A percentile compares a stretch with the other conserved stretches of the same genome.
These are phyloP conservation scores for Machaerirhynchus nigripectus DNA, from an alignment of 2,113 vertebrate genomes.

Conservation along the genomic window DNA sequence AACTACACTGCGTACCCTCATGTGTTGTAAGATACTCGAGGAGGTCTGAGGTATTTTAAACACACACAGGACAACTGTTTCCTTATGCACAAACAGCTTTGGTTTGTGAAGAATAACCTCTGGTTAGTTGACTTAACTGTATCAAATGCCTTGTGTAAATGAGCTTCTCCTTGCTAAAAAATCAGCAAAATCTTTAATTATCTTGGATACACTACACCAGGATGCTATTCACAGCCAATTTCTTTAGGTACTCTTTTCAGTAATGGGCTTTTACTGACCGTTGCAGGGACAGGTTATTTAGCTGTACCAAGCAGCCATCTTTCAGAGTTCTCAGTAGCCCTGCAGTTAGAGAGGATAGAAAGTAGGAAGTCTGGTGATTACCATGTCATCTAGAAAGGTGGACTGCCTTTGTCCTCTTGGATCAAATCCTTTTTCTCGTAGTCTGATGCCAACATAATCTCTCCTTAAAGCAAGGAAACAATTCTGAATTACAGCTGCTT, in stretches of 20 bases:
- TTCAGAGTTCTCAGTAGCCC: neutral
- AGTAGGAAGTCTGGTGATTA: constrained; percentile 54
- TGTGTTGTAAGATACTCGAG: neutral
- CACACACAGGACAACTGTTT: neutral
- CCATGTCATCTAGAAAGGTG: constrained; percentile 82
- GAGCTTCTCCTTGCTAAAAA: neutral
- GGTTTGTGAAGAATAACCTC: neutral
- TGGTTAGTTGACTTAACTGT: neutral
- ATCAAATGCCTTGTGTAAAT: neutral
- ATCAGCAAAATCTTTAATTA: neutral
- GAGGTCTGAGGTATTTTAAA: neutral
- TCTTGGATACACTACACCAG: neutral
- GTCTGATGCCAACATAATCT: constrained; percentile 83
- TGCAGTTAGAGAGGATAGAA: neutral
- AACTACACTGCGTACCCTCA: neutral
- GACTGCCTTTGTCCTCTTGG: constrained; percentile 76
- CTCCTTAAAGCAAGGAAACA: constrained; percentile 71
- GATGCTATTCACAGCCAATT: neutral
- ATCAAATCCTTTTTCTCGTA: constrained; percentile 84
- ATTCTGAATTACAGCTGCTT: neutral
- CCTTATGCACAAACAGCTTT: neutral
- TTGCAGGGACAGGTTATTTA: neutral
- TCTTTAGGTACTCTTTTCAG: neutral
- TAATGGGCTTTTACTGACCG: neutral
- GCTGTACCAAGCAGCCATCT: neutral